Conservation (phyloP, 2,888 invertebrate genomes). For the Stenolophus ochropezus region DNA sequence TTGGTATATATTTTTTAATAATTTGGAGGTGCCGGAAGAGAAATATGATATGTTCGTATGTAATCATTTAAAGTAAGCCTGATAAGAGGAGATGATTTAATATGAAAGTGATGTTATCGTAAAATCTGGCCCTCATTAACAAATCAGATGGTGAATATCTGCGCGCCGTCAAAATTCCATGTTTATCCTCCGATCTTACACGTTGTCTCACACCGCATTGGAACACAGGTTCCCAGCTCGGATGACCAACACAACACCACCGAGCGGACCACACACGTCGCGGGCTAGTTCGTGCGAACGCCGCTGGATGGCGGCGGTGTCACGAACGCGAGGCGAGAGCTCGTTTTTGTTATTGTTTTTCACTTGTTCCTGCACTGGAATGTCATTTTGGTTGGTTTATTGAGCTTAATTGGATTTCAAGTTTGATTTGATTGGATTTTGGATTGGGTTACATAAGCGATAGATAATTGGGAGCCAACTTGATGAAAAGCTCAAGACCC, state of each 20-base stretch:
- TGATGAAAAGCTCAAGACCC: neutral
- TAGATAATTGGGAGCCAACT: neutral
- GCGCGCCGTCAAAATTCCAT: neutral
- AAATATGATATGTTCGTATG: no score
- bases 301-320: constrained; percentile 50
- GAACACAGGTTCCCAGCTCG: neutral
- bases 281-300: constrained; percentile 63
- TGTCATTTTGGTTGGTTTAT: constrained; percentile 46
- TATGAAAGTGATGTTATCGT: neutral
- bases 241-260: constrained; percentile 13
- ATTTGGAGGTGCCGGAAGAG: no score
- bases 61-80: no score
- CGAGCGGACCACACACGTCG: constrained; percentile 73
- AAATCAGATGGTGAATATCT: neutral
- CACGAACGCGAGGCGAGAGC: constrained; percentile 24
- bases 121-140: neutral
- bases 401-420: constrained; percentile 51
- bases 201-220: neutral
- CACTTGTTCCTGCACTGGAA: constrained; percentile 27
- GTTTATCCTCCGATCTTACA: neutral
- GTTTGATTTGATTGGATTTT: neutral
- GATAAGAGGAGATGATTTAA: no score
- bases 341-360: constrained; percentile 31
- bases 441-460: neutral
- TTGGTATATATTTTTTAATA: no score